Evolutionary conservation across 2,113 vertebrate species (phyloP), one percentile per base, ranked within the genome.

Genomic region (Accipiter cooperii): DNA sequence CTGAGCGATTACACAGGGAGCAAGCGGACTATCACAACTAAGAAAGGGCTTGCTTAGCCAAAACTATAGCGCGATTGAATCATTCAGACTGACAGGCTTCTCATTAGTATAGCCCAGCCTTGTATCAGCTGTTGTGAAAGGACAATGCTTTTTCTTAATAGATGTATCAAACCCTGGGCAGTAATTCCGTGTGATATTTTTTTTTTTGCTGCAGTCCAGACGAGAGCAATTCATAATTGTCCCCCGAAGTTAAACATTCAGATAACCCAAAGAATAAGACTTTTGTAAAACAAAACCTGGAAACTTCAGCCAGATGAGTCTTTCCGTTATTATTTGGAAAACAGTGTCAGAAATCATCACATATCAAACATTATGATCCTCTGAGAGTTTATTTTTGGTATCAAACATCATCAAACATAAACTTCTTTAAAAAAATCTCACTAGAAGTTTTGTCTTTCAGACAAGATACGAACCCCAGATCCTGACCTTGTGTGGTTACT

Each of bases 191-290:
- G 63, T 38, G 34, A 17, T 15, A 68, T 46, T 42, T 42, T 46
- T 44, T 78, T 63, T 64, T 17, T 4, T 51, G 1, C 38, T 91
- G 42, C 74, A 89, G 70, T 63, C 91, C 86, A 89, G 93, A 97
- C 51, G 7, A 95, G n/a, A 91, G 68, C 60, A 89, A 97, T 97
- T 85, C 29, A 63, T 96, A 94, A 81, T n/a, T 92, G 85, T 97
- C 77, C 63, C 60, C 60, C 42, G 94, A 82, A 92, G n/a, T 86
- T 93, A 96, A 97, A 96, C 88, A 96, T 63, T 74, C 91, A 93
- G 84, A 96, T 95, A 95, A 81, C 75, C 76, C 75, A 71, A 47
- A 90, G 78, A 80, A 60, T 40, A 63, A 83, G 75, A 77, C 61
- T 88, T 95, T 74, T 52, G 13, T 91, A 86, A 91, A 95, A 93